phyloP scores from a whole-genome alignment of 2,113 vertebrate species.

The Microcebus jonahi region DNA sequence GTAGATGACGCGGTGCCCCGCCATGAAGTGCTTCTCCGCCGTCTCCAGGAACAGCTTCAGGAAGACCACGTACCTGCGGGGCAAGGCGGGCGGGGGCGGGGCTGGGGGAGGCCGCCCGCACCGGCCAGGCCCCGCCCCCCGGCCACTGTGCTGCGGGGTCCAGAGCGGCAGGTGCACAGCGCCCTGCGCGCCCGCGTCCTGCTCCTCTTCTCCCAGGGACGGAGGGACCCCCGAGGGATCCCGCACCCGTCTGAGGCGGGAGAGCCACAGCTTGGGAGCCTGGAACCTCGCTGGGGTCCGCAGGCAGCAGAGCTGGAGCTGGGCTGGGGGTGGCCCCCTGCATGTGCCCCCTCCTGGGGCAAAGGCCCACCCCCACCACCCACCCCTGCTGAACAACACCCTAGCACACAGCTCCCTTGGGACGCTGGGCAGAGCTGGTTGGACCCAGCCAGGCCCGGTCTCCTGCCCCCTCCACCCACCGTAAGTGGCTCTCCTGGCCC shows the following conservation, averaged over 20 bases:
- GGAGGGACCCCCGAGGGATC: neutral
- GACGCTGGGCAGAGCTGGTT: rapidly evolving
- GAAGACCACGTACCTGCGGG: constrained; percentile 68
- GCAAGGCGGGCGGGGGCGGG: rapidly evolving
- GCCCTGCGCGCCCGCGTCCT: neutral
- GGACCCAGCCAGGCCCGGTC: no score
- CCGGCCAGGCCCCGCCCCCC: no score
- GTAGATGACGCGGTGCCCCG: constrained; percentile 82
- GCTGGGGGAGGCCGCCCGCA: neutral
- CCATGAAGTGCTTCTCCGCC: constrained; percentile 84
- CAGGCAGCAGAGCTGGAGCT: no score
- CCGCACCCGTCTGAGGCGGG: neutral
- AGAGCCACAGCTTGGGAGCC: rapidly evolving
- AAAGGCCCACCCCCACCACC: no score
- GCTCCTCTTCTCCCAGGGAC: neutral
- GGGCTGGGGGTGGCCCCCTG: no score
- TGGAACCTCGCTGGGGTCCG: neutral
- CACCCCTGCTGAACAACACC: no score
- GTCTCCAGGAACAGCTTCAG: constrained; percentile 83
- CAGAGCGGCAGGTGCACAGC: neutral
- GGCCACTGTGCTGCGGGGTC: no score
- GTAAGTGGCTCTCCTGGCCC: rapidly evolving
- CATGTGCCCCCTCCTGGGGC: no score
- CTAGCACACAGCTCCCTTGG: neutral
- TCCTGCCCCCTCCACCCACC: neutral